Evolutionary conservation across 2,888 invertebrate genomes (phyloP).

Genomic region (Drosophila leonis): DNA sequence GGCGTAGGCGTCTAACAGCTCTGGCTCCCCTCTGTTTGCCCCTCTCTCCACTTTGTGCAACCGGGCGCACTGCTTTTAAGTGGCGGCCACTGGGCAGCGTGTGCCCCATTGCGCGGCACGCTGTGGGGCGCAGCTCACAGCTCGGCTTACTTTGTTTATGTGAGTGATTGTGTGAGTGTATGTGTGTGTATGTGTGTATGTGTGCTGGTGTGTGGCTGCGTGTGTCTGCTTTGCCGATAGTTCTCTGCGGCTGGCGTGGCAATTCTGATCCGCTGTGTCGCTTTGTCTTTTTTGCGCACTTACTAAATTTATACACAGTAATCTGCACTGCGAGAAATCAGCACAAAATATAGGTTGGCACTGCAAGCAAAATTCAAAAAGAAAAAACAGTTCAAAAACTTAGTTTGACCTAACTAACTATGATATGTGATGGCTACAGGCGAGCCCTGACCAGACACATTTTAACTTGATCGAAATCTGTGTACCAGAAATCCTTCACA

Average conservation of each 20-base stretch:
- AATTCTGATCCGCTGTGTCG: conserved; percentile 40
- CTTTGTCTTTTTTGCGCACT: conserved; percentile 34
- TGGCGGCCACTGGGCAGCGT: conserved; percentile 60
- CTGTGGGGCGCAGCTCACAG: conserved; percentile 16
- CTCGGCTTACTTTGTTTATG: conserved; percentile 19
- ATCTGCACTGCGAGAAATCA: conserved; percentile 35
- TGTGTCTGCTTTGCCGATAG: conserved; percentile 8
- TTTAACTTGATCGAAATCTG: too few species aligned
- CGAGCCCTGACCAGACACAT: too few species aligned
- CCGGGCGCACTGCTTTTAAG: conserved; percentile 66
- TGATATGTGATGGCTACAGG: neutral
- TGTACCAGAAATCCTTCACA: too few species aligned
- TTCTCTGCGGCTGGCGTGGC: conserved; percentile 34
- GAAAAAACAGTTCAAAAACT: neutral
- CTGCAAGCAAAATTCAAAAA: neutral
- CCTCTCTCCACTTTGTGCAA: conserved; percentile 17
- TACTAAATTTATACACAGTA: conserved; percentile 15
- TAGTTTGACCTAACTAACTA: neutral
- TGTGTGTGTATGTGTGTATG: conserved; percentile 1
- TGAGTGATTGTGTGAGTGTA: neutral
- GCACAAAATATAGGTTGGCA: neutral
- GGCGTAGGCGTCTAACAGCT: conserved; percentile 43
- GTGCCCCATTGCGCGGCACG: conserved; percentile 51
- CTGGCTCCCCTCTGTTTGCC: neutral
- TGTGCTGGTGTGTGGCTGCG: neutral